Percentiles rank a stretch among this genome's conserved stretches.
phyloP scores from a whole-genome alignment of 2,888 invertebrate species.

The Pseudococcus jackbeardsleyi region DNA sequence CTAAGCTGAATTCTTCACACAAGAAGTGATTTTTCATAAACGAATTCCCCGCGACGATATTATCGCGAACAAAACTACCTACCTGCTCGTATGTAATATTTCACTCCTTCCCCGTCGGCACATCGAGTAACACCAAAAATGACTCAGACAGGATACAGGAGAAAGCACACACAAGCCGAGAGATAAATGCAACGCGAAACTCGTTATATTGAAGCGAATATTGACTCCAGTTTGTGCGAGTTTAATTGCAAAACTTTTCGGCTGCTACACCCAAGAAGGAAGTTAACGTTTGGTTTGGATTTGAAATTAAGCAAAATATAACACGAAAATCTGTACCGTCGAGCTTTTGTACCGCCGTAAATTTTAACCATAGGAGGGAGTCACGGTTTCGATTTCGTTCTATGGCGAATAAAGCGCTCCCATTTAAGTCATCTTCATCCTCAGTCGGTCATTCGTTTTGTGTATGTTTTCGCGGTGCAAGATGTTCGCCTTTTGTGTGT shows the following conservation, averaged over 20 bases:
- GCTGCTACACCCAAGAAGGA: conserved; percentile 33
- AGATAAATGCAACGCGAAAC: conserved; percentile 40
- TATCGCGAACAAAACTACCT: background rate
- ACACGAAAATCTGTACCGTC: conserved; percentile 28
- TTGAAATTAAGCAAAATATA: conserved; percentile 42
- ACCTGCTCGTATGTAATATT: background rate
- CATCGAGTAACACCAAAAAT: background rate
- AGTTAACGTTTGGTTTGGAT: conserved; percentile 56
- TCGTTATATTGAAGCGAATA: conserved; percentile 54
- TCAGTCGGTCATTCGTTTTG: conserved; percentile 35
- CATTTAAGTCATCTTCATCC: background rate
- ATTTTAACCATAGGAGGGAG: background rate
- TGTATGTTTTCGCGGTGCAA: conserved; percentile 1
- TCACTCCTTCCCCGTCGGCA: background rate
- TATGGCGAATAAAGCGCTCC: background rate
- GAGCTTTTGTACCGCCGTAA: conserved; percentile 7
- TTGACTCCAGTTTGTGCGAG: conserved; percentile 54
- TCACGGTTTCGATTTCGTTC: conserved; percentile 42
- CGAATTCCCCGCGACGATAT: background rate
- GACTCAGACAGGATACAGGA: background rate
- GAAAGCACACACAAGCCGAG: background rate
- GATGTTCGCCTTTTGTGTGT: conserved; percentile 19
- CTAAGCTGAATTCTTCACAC: background rate
- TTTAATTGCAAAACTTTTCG: conserved; percentile 55
- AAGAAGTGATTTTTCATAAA: background rate